Evolutionary conservation across 1,140 invertebrate genomes (phyloP).

Genomic region (Dinoponera quadriceps): DNA sequence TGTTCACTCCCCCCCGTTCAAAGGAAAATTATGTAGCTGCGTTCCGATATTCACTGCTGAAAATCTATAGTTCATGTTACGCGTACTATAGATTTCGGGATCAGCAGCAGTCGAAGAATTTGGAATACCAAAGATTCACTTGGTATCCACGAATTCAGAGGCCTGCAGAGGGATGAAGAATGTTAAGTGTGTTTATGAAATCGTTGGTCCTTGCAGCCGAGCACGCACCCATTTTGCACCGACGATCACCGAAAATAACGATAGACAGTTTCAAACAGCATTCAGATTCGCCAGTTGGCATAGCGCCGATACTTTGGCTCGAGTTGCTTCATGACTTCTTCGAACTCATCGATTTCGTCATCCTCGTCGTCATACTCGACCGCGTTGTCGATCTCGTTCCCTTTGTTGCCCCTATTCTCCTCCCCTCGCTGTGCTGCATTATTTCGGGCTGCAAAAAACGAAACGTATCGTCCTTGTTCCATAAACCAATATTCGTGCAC

Average conservation of each 20-base stretch:
- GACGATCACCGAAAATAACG: slow-evolving; percentile 27
- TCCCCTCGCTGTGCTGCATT: slow-evolving; percentile 52
- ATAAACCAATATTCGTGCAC: slow-evolving; percentile 1
- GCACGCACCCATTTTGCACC: slow-evolving; percentile 11
- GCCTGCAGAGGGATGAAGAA: slow-evolving; percentile 23
- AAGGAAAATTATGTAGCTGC: too few relatives aligned
- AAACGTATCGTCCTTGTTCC: slow-evolving; percentile 4
- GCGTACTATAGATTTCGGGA: too few relatives aligned
- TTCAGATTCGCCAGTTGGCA: slow-evolving; percentile 77
- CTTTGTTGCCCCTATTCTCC: slow-evolving; percentile 58
- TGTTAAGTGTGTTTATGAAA: slow-evolving; percentile 39
- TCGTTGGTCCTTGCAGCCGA: slow-evolving; percentile 30
- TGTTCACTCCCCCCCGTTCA: too few relatives aligned
- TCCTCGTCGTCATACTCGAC: slow-evolving; percentile 63
- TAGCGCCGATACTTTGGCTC: slow-evolving; percentile 78
- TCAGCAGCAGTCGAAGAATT: too few relatives aligned
- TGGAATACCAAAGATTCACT: neutral
- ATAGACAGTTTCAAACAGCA: neutral
- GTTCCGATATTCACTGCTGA: too few relatives aligned
- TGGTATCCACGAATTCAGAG: neutral
- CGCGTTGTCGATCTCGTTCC: slow-evolving; percentile 27
- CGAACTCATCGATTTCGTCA: slow-evolving; percentile 71
- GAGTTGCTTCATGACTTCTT: slow-evolving; percentile 72
- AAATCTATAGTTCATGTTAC: too few relatives aligned
- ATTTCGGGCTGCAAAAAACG: slow-evolving; percentile 71